Evolutionary conservation across 2,888 invertebrate genomes (phyloP).

Genomic region (Eustalomyia histrio): DNA sequence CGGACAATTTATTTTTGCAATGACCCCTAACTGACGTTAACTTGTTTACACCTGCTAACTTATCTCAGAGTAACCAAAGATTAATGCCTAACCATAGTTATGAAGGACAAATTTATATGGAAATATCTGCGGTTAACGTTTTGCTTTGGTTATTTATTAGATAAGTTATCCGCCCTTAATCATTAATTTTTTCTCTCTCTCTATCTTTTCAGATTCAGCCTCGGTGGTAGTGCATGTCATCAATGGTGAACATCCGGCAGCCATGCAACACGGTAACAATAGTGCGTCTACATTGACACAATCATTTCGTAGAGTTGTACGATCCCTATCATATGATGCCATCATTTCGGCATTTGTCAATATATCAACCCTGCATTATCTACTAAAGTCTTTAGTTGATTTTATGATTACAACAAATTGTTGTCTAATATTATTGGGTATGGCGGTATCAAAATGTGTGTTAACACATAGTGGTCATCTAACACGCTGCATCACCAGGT

Average conservation of each 20-base stretch:
- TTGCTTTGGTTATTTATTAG: too few relatives aligned
- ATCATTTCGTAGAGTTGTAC: conserved; percentile 69
- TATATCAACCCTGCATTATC: conserved; percentile 58
- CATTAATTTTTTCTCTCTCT: too few relatives aligned
- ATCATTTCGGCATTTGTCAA: conserved; percentile 58
- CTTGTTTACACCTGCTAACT: too few relatives aligned
- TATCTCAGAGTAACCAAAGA: too few relatives aligned
- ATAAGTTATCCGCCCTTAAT: too few relatives aligned
- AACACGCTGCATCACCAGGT: conserved; percentile 46
- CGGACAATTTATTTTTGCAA: too few relatives aligned
- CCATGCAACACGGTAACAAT: conserved; percentile 82
- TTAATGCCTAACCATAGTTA: too few relatives aligned
- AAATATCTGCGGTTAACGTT: too few relatives aligned
- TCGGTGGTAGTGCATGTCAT: conserved; percentile 91
- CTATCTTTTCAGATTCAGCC: conserved; percentile 86
- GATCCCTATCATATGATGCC: conserved; percentile 65
- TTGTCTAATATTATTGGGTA: conserved; percentile 56
- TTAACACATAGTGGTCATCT: conserved; percentile 41
- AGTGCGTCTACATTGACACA: conserved; percentile 75
- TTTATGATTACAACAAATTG: conserved; percentile 60
- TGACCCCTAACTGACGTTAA: too few relatives aligned
- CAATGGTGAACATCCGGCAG: conserved; percentile 86
- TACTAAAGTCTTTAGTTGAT: conserved; percentile 48
- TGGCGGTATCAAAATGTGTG: conserved; percentile 50
- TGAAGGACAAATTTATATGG: too few relatives aligned